Conservation (phyloP, 2,888 invertebrate genomes). For the Lingula anatina region DNA sequence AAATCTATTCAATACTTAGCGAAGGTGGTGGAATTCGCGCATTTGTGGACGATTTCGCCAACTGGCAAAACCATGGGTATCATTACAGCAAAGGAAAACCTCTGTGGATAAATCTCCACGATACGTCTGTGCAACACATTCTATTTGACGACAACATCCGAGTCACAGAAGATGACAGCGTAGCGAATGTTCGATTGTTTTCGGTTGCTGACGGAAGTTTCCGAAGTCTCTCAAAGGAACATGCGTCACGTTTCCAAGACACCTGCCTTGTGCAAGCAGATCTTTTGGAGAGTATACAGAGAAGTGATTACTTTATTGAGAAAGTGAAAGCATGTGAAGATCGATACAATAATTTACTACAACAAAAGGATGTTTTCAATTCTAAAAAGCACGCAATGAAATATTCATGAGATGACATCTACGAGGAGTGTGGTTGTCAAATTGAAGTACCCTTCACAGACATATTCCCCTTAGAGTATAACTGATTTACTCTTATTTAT, state of each 20-base stretch:
- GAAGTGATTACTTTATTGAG: slow-evolving; percentile 40
- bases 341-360: slow-evolving; percentile 24
- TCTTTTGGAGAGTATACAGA: slow-evolving; percentile 36
- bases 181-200: slow-evolving; percentile 42
- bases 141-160: slow-evolving; percentile 51
- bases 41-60: slow-evolving; percentile 43
- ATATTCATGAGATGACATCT: too few relatives aligned
- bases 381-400: too few relatives aligned
- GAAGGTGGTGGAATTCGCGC: slow-evolving; percentile 34
- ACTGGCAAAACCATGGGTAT: slow-evolving; percentile 43
- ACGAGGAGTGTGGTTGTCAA: too few relatives aligned
- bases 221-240: slow-evolving; percentile 25
- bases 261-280: slow-evolving; percentile 46
- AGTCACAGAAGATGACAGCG: slow-evolving; percentile 43
- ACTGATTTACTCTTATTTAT: too few relatives aligned
- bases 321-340: slow-evolving; percentile 35
- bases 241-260: slow-evolving; percentile 34
- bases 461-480: too few relatives aligned
- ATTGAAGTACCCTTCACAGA: too few relatives aligned
- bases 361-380: too few relatives aligned
- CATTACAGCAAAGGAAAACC: slow-evolving; percentile 41
- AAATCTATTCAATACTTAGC: slow-evolving; percentile 36
- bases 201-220: slow-evolving; percentile 17
- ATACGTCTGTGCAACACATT: slow-evolving; percentile 41
- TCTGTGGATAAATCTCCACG: slow-evolving; percentile 40